A percentile compares a stretch with the other conserved stretches of the same genome.
These are phyloP conservation scores for Oryctolagus cuniculus DNA, from an alignment of 2,113 vertebrate species.

Conservation along the genomic window mOryCun1.1 NC_091437.1:18127501-18128000, in stretches of 20 bases:
- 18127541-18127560: background rate
- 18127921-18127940: background rate
- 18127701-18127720: background rate
- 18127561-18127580: background rate
- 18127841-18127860: background rate
- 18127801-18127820: background rate
- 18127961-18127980: background rate
- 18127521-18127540: background rate
- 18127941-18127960: background rate
- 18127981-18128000: background rate
- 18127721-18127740: too few relatives aligned
- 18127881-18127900: background rate
- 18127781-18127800: background rate
- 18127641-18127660: background rate
- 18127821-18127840: background rate
- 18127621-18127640: background rate
- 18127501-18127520: too few relatives aligned
- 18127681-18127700: background rate
- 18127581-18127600: background rate
- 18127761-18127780: background rate
- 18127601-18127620: background rate
- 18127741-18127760: background rate
- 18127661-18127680: background rate
- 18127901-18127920: background rate
- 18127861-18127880: background rate